Percentiles rank a stretch among this genome's conserved stretches.
phyloP scores from a whole-genome alignment of 2,888 invertebrate genomes.

The Agapostemon virescens region DNA sequence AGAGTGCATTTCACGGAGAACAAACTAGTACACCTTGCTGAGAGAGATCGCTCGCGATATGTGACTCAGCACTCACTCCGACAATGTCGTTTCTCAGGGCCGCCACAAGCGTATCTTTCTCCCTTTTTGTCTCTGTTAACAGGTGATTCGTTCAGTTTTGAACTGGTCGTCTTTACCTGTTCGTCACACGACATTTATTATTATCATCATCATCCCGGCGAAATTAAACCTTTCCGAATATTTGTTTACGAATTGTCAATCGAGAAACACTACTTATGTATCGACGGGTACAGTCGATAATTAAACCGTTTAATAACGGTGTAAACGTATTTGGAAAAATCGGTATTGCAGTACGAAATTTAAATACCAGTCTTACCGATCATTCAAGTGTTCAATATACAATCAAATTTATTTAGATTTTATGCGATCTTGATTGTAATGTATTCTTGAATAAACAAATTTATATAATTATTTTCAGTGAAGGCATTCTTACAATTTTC shows the following conservation, averaged over 20 bases:
- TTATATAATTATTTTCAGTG: too few species aligned
- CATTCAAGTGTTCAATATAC: too few species aligned
- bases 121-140: conserved; percentile 45
- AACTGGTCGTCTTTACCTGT: neutral
- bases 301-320: neutral
- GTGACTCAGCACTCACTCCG: conserved; percentile 73
- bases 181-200: neutral
- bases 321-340: neutral
- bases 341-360: neutral
- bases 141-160: conserved; percentile 18
- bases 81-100: conserved; percentile 67
- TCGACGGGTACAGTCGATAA: neutral
- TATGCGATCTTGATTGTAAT: neutral
- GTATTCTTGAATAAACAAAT: too few species aligned
- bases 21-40: conserved; percentile 65
- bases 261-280: neutral
- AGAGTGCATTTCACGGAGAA: conserved; percentile 60
- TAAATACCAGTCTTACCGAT: too few species aligned
- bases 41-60: conserved; percentile 70
- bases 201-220: neutral
- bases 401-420: too few species aligned
- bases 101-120: conserved; percentile 55
- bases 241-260: neutral
- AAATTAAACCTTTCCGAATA: neutral
- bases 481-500: too few species aligned